These are phyloP conservation scores for Urocyon cinereoargenteus DNA, from an alignment of 2,797 vertebrate genomes.

Conservation along the genomic window DNA sequence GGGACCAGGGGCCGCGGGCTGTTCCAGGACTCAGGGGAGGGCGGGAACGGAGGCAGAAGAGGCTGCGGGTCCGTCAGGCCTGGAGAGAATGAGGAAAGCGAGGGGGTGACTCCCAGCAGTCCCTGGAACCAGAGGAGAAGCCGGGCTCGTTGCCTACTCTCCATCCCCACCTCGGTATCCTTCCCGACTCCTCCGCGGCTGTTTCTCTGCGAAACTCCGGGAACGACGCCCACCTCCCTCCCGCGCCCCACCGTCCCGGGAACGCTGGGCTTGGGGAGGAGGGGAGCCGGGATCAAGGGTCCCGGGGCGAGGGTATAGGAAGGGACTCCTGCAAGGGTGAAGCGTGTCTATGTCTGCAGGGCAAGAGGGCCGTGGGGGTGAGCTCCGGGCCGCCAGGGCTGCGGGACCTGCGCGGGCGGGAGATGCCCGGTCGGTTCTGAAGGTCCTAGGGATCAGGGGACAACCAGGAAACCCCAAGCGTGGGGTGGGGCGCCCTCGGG, in stretches of 20 bases:
- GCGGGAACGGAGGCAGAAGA: background rate
- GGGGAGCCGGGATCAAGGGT: background rate
- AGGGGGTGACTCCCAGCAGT: background rate
- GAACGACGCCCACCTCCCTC: background rate
- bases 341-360: background rate
- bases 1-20: background rate
- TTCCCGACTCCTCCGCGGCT: background rate
- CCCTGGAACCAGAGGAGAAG: background rate
- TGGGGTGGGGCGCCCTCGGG: no score
- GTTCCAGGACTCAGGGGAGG: background rate
- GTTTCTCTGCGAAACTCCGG: background rate
- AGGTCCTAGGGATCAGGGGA: background rate
- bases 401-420: background rate
- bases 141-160: background rate
- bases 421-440: background rate
- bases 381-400: background rate
- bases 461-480: background rate
- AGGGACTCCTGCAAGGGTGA: background rate
- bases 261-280: background rate
- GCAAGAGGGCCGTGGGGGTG: background rate
- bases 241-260: background rate
- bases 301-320: background rate
- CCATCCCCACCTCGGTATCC: background rate
- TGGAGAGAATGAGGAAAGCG: background rate
- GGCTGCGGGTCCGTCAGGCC: background rate